Conservation (phyloP, 2,888 invertebrate species). For the Nemurella pictetii region DNA sequence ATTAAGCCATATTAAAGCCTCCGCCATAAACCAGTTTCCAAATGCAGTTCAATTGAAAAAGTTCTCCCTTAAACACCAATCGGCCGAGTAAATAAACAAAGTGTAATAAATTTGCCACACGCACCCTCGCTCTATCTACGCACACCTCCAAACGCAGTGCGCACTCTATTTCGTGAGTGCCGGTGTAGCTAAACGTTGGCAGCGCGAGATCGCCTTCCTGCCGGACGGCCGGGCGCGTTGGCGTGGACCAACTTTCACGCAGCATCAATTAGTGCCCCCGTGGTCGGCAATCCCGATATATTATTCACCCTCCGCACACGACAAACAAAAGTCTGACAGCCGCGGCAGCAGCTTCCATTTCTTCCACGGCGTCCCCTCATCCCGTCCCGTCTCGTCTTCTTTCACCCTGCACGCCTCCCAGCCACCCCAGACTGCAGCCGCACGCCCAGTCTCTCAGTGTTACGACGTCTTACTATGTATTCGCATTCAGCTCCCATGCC, state of each 20-base stretch:
- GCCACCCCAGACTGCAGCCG: neutral
- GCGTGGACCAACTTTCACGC: neutral
- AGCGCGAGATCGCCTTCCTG: too few species aligned
- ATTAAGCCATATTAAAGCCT: neutral
- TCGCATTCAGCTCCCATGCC: neutral
- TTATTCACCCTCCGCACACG: slow-evolving; percentile 10
- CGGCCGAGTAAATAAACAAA: neutral
- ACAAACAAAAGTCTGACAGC: slow-evolving; percentile 18
- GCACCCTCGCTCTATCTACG: neutral
- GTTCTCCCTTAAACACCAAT: neutral
- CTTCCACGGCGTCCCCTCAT: neutral
- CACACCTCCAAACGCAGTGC: neutral
- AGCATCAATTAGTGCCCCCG: neutral
- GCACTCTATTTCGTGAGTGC: neutral
- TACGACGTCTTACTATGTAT: slow-evolving; percentile 28
- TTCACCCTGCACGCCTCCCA: neutral
- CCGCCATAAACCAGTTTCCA: neutral
- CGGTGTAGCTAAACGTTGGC: neutral
- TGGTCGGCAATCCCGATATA: neutral
- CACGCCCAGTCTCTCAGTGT: neutral
- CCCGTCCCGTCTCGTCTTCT: neutral
- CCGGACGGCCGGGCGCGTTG: neutral
- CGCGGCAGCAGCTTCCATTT: slow-evolving; percentile 2
- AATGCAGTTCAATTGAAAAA: neutral
- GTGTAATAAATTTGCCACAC: neutral